phyloP scores from a whole-genome alignment of 2,113 vertebrate genomes.

The Amphiprion ocellaris region DNA sequence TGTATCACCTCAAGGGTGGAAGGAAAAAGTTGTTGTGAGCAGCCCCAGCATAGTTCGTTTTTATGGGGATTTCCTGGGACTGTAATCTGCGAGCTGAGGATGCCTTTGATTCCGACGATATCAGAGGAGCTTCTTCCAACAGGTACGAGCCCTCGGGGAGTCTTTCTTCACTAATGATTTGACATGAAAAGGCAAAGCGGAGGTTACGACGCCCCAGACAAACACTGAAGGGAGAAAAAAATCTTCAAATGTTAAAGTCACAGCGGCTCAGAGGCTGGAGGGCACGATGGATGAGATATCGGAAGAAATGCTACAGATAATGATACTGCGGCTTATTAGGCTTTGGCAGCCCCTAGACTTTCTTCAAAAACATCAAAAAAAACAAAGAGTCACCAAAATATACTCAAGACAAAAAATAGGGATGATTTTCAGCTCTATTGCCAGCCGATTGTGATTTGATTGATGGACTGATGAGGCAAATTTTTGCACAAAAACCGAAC shows the following conservation, averaged over 20 bases:
- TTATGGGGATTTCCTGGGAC: constrained; percentile 53
- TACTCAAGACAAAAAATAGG: too few species aligned
- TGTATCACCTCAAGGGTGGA: constrained; percentile 22
- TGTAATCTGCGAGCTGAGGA: constrained; percentile 28
- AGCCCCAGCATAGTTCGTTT: background rate
- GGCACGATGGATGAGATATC: constrained; percentile 8
- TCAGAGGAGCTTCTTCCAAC: constrained; percentile 44
- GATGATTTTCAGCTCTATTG: too few species aligned
- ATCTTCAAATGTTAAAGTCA: constrained; percentile 37
- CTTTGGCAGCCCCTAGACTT: background rate
- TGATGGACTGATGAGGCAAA: constrained; percentile 40
- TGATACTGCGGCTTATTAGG: constrained; percentile 10
- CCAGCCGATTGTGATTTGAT: background rate
- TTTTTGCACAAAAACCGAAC: constrained; percentile 26
- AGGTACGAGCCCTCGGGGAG: constrained; percentile 49
- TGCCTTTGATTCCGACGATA: constrained; percentile 52
- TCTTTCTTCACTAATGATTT: constrained; percentile 49
- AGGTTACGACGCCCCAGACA: constrained; percentile 33
- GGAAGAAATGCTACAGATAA: constrained; percentile 36
- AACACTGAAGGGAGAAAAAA: constrained; percentile 26
- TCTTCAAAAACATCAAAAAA: background rate
- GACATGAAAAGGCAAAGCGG: constrained; percentile 57
- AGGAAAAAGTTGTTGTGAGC: constrained; percentile 12
- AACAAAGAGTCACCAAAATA: background rate
- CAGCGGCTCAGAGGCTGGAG: constrained; percentile 7